Evolutionary conservation across 2,888 invertebrate species (phyloP).

Genomic region (Tupiocoris notatus): DNA sequence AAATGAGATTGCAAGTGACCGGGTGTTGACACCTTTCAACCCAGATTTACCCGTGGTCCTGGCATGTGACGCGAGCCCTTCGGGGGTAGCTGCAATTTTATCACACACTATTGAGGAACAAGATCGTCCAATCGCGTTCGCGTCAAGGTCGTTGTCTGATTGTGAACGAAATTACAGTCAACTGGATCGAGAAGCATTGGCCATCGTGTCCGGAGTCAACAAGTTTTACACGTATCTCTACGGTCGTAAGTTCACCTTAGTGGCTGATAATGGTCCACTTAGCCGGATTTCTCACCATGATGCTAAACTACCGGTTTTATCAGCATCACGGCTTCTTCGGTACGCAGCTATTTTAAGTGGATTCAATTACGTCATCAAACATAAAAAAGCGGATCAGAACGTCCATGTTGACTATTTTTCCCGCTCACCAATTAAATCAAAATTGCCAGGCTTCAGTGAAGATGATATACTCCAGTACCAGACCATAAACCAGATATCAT

Average conservation of each 20-base stretch:
- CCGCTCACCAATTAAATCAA: background rate
- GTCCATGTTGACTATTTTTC: conserved; percentile 45
- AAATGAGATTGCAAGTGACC: conserved; percentile 47
- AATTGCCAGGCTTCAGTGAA: background rate
- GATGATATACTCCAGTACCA: background rate
- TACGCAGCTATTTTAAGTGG: conserved; percentile 26
- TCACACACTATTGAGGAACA: conserved; percentile 30
- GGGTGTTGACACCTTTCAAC: conserved; percentile 46
- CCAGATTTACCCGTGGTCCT: conserved; percentile 47
- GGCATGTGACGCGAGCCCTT: conserved; percentile 44
- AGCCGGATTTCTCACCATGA: conserved; percentile 27
- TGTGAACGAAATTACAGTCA: conserved; percentile 43
- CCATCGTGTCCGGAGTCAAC: conserved; percentile 39
- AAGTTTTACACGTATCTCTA: conserved; percentile 36
- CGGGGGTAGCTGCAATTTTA: conserved; percentile 31
- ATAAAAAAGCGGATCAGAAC: conserved; percentile 29
- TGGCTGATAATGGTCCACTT: conserved; percentile 32
- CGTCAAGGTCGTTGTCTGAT: conserved; percentile 27
- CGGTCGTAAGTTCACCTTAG: conserved; percentile 24
- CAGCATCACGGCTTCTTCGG: conserved; percentile 4
- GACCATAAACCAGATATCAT: conserved; percentile 2
- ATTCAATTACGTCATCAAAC: background rate
- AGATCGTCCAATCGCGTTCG: conserved; percentile 41
- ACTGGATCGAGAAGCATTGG: conserved; percentile 30
- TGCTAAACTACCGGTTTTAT: background rate